Evolutionary conservation across 2,797 vertebrate species (phyloP), one percentile per base, ranked within the genome.

Genomic region (Pseudomugil tenellus): DNA sequence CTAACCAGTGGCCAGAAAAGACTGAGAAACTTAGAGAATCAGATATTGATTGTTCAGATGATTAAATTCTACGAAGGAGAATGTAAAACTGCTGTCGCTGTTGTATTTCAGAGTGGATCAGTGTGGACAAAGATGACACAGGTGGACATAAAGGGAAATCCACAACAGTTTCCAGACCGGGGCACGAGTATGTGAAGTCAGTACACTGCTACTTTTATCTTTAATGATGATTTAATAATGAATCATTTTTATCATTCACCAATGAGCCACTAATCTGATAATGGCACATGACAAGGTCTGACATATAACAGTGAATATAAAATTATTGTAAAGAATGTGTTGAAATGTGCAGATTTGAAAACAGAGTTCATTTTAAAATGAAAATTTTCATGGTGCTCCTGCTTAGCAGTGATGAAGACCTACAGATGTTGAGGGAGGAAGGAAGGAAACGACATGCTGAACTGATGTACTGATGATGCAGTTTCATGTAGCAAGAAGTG

Each of bases 101-200:
- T 76, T 67, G 49, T 79, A 3, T 87, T 77, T 8, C 91, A 99
- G 97, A 98, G 82, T 99, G 97, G 97, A 99, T 99, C 91, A 98
- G 97, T 61, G 79, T 98, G 2, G 97, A 99, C 80, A 97, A 98
- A 70, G 97, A 99, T 0, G 97, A 99, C 79, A 93, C 93, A 0
- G 95, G 96, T 0, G 93, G 94, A 1, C 88, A 92, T 17, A 98
- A 97, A 88, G 95, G 95, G 86, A 97, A 96, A 90, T 87, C 83
- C 17, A 91, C 89, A 0, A 82, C 93, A 39, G 84, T 90, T 9
- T 84, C 94, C 43, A 93, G 95, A 83, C 65, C 81, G 28, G 94
- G 90, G 62, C 96, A 96, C 62, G 97, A 98, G 54, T 94, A 94
- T 48, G 83, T 93, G 67, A 96, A 93, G 96, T 97, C 72, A 75